Evolutionary conservation across 2,888 invertebrate species (phyloP), one percentile per base, ranked within the genome.

Genomic region (Encarsia formosa): DNA sequence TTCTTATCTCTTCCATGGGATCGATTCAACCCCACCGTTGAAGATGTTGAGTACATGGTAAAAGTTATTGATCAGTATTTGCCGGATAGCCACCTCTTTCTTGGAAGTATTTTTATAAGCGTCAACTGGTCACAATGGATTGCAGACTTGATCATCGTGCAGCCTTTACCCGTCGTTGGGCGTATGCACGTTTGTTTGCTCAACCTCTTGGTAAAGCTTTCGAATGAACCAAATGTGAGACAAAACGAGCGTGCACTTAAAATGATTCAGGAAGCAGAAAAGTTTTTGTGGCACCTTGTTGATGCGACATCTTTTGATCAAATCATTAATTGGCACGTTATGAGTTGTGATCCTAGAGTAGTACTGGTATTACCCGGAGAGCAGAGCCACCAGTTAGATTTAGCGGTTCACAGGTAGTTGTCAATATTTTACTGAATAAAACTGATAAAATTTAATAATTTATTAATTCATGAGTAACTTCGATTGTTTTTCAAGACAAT

Each of bases 301-400:
- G 85, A 85, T 53, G 78, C 81, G 13, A 67, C 71, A 19, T 77
- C 79, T 26, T 81, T 84, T 62, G 84, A 86, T 64, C 79, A 81
- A 49, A 78, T 86, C 29, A 77, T 86, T 60, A 85, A 85, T 67
- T 88, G 88, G 87, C 84, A 86, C 61, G 80, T 87, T 8, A 82
- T 83, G 78, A 83, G 83, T 55, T 83, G 84, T 63, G 86, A 88
- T 71, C 82, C 87, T 0, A 75, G 79, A 45, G 85, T 86, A 52
- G 78, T 87, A 26, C 75, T 88, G 44, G 61, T 63, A 44, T 54
- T 74, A 5, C 65, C 64, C 22, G 64, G 62, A 26, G 70, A 73
- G 16, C 70, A 74, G 44, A 77, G 75, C 51, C 75, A 79, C 60
- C 78, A 80, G 54, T 76, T 82, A 42, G 84, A 85, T 65, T 74